phyloP scores from a whole-genome alignment of 2,797 vertebrate genomes.

The Urosaurus nigricauda region DNA sequence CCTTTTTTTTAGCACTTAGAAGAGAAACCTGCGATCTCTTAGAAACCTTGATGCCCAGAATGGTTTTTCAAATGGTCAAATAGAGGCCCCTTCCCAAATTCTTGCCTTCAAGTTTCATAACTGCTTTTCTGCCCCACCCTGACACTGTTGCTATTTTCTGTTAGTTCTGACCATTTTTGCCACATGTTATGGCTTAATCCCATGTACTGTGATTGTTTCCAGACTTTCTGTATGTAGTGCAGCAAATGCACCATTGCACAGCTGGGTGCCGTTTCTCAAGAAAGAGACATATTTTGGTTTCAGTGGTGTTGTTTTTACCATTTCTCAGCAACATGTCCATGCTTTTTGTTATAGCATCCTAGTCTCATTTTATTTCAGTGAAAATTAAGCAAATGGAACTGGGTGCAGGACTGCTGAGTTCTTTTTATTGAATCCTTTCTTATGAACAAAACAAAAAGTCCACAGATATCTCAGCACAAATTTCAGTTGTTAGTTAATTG shows the following conservation, averaged over 20 bases:
- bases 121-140: neutral
- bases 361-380: neutral
- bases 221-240: neutral
- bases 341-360: neutral
- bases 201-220: neutral
- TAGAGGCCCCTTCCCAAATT: neutral
- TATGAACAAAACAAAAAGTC: neutral
- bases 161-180: neutral
- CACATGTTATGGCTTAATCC: neutral
- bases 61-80: neutral
- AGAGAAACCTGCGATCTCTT: neutral
- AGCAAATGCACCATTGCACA: neutral
- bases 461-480: neutral
- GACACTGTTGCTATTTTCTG: neutral
- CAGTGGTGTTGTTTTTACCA: neutral
- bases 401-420: neutral
- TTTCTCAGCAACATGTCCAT: too few relatives aligned
- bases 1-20: too few relatives aligned
- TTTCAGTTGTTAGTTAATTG: neutral
- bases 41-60: neutral
- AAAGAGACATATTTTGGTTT: constrained; percentile 70
- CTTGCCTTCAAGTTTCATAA: neutral
- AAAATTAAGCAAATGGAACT: neutral
- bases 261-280: constrained; percentile 85
- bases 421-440: neutral